A percentile compares a stretch with the other conserved stretches of the same genome.
phyloP scores from a whole-genome alignment of 2,113 vertebrate genomes.

The Balaeniceps rex region DNA sequence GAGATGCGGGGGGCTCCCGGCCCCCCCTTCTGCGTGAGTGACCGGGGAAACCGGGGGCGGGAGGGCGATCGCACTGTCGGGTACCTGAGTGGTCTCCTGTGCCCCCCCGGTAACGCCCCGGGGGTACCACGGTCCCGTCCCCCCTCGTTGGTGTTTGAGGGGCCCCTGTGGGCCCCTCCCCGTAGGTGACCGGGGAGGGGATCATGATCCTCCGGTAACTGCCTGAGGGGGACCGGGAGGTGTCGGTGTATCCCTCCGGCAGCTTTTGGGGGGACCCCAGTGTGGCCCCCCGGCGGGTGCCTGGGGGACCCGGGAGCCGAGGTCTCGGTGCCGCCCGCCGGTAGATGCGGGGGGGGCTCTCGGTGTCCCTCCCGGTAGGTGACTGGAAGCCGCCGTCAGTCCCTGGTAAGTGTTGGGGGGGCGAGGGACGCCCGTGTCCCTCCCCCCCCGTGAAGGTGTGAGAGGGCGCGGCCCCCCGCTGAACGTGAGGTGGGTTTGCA shows the following conservation, averaged over 20 bases:
- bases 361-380: not conserved
- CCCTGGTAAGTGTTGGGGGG: not conserved
- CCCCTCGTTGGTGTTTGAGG: accelerated
- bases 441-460: not conserved
- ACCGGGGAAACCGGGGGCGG: not conserved
- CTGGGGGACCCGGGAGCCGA: too few relatives aligned
- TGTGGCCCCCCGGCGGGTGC: not conserved
- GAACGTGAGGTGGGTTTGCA: not conserved
- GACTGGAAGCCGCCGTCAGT: not conserved
- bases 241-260: not conserved
- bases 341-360: not conserved
- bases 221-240: not conserved
- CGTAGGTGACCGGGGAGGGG: not conserved
- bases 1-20: not conserved
- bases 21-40: not conserved
- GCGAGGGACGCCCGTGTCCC: too few relatives aligned
- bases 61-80: not conserved
- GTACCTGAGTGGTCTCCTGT: too few relatives aligned
- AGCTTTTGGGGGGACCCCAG: not conserved
- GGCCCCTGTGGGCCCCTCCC: not conserved
- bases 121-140: too few relatives aligned
- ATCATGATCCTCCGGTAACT: not conserved
- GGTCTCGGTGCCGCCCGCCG: too few relatives aligned
- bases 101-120: not conserved
- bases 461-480: not conserved